Evolutionary conservation across 2,113 vertebrate species (phyloP).

Genomic region (Antechinus stuartii): DNA sequence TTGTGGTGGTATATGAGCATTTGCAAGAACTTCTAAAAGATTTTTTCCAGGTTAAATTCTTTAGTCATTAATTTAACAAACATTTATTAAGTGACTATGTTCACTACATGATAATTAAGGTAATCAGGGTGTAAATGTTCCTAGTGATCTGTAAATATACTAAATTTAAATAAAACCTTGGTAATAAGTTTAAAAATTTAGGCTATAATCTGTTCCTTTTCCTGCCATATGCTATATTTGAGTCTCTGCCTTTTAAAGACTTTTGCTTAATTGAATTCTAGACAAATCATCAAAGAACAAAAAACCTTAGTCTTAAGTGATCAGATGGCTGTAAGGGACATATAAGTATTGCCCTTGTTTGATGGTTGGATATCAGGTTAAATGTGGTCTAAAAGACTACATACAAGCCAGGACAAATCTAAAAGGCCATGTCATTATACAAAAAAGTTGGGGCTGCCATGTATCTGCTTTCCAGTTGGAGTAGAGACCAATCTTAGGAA

Average conservation of each 20-base stretch:
- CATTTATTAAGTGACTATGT: neutral
- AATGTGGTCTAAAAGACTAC: neutral
- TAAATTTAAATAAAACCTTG: neutral
- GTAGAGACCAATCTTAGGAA: neutral
- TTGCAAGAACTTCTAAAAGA: neutral
- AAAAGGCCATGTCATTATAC: neutral
- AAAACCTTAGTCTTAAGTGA: neutral
- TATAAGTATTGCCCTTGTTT: neutral
- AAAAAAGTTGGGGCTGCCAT: neutral
- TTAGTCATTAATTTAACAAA: slow-evolving; percentile 14
- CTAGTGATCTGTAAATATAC: neutral
- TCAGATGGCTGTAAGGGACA: neutral
- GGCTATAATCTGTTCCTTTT: neutral
- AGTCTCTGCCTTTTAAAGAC: neutral
- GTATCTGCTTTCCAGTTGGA: neutral
- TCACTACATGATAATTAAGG: neutral
- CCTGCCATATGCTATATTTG: neutral
- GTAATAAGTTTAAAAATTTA: neutral
- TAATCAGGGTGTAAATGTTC: neutral
- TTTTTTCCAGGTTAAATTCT: neutral
- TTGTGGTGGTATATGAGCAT: slow-evolving; percentile 70
- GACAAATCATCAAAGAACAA: neutral
- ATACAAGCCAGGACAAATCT: too few relatives aligned
- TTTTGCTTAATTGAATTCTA: neutral
- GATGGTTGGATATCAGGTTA: neutral